Percentiles rank a stretch among this genome's conserved stretches.
phyloP scores from a whole-genome alignment of 2,888 invertebrate species.

The Trimorus sp. region DNA sequence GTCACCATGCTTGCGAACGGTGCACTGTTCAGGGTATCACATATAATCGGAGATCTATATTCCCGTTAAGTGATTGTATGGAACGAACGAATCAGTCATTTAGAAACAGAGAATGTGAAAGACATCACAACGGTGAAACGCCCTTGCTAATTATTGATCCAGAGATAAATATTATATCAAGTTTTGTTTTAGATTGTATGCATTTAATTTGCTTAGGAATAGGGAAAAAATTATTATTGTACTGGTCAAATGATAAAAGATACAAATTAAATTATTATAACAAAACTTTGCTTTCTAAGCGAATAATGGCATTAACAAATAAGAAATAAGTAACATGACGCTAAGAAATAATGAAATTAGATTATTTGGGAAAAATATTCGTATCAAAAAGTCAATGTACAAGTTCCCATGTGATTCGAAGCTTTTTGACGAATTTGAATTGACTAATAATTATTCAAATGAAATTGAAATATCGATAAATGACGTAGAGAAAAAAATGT shows the following conservation, averaged over 20 bases:
- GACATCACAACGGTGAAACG: slow-evolving; percentile 6
- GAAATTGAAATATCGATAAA: too few species aligned
- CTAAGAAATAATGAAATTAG: too few species aligned
- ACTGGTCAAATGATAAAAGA: not conserved
- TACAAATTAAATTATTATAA: too few species aligned
- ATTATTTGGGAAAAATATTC: too few species aligned
- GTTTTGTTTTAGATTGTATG: slow-evolving; percentile 18
- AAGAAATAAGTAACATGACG: too few species aligned
- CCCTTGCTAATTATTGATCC: not conserved
- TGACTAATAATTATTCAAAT: too few species aligned
- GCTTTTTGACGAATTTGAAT: too few species aligned
- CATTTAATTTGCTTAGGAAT: slow-evolving; percentile 27
- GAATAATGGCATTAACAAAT: too few species aligned
- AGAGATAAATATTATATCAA: slow-evolving; percentile 19
- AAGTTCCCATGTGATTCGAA: too few species aligned
- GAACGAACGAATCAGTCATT: slow-evolving; percentile 14
- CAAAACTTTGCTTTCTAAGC: too few species aligned
- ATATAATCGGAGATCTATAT: not conserved
- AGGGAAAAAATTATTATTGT: not conserved
- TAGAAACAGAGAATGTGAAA: not conserved
- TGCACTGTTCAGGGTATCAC: slow-evolving; percentile 3
- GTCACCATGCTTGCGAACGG: slow-evolving; percentile 14
- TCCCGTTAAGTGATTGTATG: not conserved
- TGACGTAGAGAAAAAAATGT: too few species aligned
- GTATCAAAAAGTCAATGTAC: too few species aligned